A percentile compares a stretch with the other conserved stretches of the same genome.
phyloP scores from a whole-genome alignment of 2,797 vertebrate species.

The Onychomys torridus region DNA sequence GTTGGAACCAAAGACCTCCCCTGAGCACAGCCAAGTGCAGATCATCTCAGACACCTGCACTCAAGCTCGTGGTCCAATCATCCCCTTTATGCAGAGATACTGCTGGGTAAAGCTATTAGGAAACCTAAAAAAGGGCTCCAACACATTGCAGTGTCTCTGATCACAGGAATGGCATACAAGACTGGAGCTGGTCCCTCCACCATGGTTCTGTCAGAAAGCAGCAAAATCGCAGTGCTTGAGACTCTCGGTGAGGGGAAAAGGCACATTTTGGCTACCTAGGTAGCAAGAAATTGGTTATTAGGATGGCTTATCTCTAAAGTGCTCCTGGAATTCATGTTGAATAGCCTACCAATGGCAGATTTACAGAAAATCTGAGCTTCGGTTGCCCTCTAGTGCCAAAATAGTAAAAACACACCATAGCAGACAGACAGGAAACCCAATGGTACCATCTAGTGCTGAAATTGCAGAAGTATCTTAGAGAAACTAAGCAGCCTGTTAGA shows the following conservation, averaged over 20 bases:
- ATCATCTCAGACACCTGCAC: no score
- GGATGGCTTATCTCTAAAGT: neutral
- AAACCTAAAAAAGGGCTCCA: no score
- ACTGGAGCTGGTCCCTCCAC: neutral
- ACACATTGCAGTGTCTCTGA: neutral
- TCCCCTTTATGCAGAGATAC: no score
- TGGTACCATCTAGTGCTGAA: neutral
- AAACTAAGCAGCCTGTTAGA: neutral
- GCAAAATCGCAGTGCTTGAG: neutral
- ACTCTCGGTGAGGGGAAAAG: neutral
- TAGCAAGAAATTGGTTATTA: neutral
- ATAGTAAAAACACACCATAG: neutral
- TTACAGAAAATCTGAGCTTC: neutral
- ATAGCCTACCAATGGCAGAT: neutral
- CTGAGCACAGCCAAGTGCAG: no score
- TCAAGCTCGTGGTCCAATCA: no score
- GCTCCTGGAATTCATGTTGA: neutral
- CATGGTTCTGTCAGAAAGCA: neutral
- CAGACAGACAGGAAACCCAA: neutral
- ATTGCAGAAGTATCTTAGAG: neutral
- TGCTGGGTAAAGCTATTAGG: no score
- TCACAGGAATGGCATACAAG: neutral
- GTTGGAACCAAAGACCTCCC: no score
- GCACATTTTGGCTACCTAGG: neutral
- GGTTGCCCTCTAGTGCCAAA: constrained; percentile 52